Conservation (phyloP, 1,140 invertebrate genomes). For the Zaprionus camerounensis region DNA sequence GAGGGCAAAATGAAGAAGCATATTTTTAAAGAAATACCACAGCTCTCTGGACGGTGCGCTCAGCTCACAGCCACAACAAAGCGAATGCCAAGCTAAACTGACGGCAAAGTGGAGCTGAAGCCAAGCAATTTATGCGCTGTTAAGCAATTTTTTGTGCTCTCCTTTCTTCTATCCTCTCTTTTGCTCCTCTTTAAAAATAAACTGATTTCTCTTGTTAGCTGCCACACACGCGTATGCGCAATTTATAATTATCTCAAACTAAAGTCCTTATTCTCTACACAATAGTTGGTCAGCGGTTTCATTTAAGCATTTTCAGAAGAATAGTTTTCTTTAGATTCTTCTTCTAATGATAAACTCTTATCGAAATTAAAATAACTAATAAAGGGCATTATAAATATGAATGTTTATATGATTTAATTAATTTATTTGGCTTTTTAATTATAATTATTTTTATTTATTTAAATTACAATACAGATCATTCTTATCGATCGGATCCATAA, state of each 20-base stretch:
- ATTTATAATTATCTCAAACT: constrained; percentile 19
- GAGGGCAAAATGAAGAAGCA: neutral
- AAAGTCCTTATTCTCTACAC: neutral
- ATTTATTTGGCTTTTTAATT: too few relatives aligned
- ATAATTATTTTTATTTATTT: too few relatives aligned
- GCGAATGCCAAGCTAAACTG: constrained; percentile 35
- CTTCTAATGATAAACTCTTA: too few relatives aligned
- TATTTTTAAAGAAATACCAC: constrained; percentile 56
- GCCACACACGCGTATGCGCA: constrained; percentile 35
- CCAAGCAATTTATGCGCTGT: constrained; percentile 32
- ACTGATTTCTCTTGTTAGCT: constrained; percentile 13
- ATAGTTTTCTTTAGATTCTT: neutral
- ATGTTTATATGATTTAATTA: neutral
- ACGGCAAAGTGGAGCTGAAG: constrained; percentile 28
- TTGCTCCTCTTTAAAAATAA: neutral
- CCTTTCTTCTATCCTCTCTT: neutral
- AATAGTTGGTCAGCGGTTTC: neutral
- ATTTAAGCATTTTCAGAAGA: neutral
- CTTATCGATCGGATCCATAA: too few relatives aligned
- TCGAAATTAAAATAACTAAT: too few relatives aligned
- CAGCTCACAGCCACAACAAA: constrained; percentile 41
- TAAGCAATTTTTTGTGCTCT: constrained; percentile 19
- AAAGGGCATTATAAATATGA: too few relatives aligned
- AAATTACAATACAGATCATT: too few relatives aligned
- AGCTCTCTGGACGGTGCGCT: constrained; percentile 23